Percentiles rank a stretch among this genome's conserved stretches.
These are phyloP conservation scores for Orius laevigatus DNA, from an alignment of 1,140 invertebrate genomes.

Conservation along the genomic window DNA sequence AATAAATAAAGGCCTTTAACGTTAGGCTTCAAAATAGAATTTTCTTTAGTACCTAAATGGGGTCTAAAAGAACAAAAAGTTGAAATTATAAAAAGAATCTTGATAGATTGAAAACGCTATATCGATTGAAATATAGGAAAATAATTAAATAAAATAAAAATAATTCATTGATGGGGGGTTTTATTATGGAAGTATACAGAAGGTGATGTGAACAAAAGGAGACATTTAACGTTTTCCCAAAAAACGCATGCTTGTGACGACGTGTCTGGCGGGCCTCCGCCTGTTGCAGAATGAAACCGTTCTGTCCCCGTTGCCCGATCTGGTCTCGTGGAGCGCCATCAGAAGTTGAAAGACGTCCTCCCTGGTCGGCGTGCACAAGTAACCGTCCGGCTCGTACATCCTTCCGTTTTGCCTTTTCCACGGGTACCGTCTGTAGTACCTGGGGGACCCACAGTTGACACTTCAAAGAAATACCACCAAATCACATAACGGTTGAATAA, in stretches of 20 bases:
- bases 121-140: too few species aligned
- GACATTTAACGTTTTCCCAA: constrained; percentile 27
- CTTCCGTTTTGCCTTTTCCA: constrained; percentile 37
- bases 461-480: too few species aligned
- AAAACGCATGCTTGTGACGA: constrained; percentile 46
- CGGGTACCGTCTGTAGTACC: constrained; percentile 40
- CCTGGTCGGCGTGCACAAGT: constrained; percentile 37
- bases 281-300: constrained; percentile 43
- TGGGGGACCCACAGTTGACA: background rate
- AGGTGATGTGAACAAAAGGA: background rate
- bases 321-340: constrained; percentile 38
- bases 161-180: too few species aligned
- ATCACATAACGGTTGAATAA: too few species aligned
- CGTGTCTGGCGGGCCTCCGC: constrained; percentile 34
- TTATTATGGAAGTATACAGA: too few species aligned
- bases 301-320: constrained; percentile 32
- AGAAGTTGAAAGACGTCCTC: constrained; percentile 40
- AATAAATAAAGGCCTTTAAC: too few species aligned
- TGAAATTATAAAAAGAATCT: too few species aligned
- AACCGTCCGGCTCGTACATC: constrained; percentile 37
- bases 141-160: too few species aligned
- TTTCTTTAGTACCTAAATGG: too few species aligned
- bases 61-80: too few species aligned
- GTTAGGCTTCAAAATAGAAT: too few species aligned
- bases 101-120: too few species aligned